phyloP scores from a whole-genome alignment of 2,113 vertebrate genomes.

The Charadrius vociferus region DNA sequence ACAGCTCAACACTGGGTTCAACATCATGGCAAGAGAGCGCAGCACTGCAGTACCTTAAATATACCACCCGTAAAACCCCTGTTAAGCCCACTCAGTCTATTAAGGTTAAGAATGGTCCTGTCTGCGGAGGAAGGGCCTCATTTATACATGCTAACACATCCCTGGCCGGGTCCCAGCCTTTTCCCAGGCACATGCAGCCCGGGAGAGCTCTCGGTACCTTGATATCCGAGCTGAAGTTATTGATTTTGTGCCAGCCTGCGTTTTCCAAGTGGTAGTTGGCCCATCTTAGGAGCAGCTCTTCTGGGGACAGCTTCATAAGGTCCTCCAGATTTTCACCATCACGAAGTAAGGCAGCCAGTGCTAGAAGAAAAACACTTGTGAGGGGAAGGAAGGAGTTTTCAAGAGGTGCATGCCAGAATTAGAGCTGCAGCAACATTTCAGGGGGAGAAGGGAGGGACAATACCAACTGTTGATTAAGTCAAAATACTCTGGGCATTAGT shows the following conservation, averaged over 20 bases:
- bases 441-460: not conserved
- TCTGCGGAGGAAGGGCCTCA: not conserved
- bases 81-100: not conserved
- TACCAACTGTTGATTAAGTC: not conserved
- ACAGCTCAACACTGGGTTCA: not conserved
- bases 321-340: constrained; percentile 95
- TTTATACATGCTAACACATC: not conserved
- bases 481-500: not conserved
- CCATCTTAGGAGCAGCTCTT: constrained; percentile 95
- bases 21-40: not conserved
- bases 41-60: not conserved
- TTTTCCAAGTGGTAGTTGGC: constrained; percentile 94
- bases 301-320: constrained; percentile 94
- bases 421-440: not conserved
- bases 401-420: not conserved
- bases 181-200: not conserved
- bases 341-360: constrained; percentile 91
- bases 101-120: not conserved
- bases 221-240: constrained; percentile 95
- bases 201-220: constrained; percentile 78
- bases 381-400: not conserved
- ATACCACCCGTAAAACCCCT: not conserved
- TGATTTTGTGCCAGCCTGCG: constrained; percentile 88
- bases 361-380: constrained; percentile 66
- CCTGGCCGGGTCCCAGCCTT: not conserved